Conservation (phyloP, 2,113 vertebrate species). For the Spilogale gracilis region DNA sequence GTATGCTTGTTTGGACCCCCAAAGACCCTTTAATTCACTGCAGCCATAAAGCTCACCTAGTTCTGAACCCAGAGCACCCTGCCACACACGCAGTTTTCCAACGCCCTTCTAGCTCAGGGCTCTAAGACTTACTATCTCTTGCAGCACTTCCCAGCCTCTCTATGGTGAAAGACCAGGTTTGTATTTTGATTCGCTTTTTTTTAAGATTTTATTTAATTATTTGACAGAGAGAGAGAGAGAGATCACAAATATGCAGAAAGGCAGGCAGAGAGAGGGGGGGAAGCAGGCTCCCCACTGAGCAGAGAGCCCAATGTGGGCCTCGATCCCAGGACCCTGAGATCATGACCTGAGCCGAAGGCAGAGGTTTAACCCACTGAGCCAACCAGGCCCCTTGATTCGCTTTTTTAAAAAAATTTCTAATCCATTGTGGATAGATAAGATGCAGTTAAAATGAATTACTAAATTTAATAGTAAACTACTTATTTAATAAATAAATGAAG, state of each 20-base stretch:
- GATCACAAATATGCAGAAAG: too few species aligned
- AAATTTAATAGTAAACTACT: not conserved
- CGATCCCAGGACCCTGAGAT: too few species aligned
- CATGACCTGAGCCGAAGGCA: too few species aligned
- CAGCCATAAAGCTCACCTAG: accelerated
- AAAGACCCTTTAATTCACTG: not conserved
- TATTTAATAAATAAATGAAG: not conserved
- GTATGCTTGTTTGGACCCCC: not conserved
- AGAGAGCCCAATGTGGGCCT: too few species aligned
- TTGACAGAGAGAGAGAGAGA: too few species aligned
- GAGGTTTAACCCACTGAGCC: too few species aligned
- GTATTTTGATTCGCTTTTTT: not conserved
- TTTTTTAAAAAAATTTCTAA: not conserved
- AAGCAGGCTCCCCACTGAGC: too few species aligned
- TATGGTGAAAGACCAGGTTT: not conserved
- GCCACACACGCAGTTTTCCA: not conserved
- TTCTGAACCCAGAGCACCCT: not conserved
- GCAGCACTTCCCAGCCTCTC: not conserved
- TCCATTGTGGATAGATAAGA: not conserved
- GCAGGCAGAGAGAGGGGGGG: too few species aligned
- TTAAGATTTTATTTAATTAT: too few species aligned
- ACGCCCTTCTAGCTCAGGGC: not conserved
- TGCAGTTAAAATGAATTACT: not conserved
- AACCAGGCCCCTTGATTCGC: not conserved
- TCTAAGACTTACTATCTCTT: not conserved